Percentiles rank a stretch among this genome's conserved stretches.
phyloP scores from a whole-genome alignment of 2,888 invertebrate species.

The Drosophila fungiperda region DNA sequence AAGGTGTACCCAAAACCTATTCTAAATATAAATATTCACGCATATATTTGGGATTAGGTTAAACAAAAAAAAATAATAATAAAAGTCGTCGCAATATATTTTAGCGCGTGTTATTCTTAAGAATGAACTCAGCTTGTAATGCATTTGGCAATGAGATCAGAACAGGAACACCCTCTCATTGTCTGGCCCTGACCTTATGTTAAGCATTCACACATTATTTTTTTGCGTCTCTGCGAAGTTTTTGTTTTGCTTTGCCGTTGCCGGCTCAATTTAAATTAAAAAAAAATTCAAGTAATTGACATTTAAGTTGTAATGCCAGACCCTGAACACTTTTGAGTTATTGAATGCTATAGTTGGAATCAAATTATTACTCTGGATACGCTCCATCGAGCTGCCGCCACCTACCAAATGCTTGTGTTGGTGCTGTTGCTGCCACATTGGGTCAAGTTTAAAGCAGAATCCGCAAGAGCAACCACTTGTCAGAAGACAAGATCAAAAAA shows the following conservation, averaged over 20 bases:
- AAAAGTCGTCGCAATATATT: not conserved
- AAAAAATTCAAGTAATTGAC: not conserved
- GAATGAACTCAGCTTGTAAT: not conserved
- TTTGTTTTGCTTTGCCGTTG: not conserved
- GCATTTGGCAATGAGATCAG: constrained; percentile 25
- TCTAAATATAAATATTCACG: constrained; percentile 1
- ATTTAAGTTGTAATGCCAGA: not conserved
- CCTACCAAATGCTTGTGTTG: constrained; percentile 14
- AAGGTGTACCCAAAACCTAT: constrained; percentile 1
- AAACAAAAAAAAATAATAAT: not conserved
- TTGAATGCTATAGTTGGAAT: not conserved
- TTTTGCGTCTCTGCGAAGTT: not conserved
- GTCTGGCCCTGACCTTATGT: not conserved
- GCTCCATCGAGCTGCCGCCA: constrained; percentile 36
- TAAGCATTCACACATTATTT: not conserved
- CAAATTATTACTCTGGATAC: constrained; percentile 14
- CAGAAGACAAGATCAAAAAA: constrained; percentile 78
- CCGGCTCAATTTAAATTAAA: not conserved
- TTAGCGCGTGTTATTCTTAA: constrained; percentile 12
- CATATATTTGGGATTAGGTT: constrained; percentile 2
- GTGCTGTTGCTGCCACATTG: constrained; percentile 48
- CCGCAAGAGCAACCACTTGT: constrained; percentile 14
- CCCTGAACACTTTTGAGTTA: constrained; percentile 2
- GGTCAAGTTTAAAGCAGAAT: constrained; percentile 70
- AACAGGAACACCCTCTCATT: constrained; percentile 2